phyloP scores from a whole-genome alignment of 2,797 vertebrate species.

The Natrix natrix region DNA sequence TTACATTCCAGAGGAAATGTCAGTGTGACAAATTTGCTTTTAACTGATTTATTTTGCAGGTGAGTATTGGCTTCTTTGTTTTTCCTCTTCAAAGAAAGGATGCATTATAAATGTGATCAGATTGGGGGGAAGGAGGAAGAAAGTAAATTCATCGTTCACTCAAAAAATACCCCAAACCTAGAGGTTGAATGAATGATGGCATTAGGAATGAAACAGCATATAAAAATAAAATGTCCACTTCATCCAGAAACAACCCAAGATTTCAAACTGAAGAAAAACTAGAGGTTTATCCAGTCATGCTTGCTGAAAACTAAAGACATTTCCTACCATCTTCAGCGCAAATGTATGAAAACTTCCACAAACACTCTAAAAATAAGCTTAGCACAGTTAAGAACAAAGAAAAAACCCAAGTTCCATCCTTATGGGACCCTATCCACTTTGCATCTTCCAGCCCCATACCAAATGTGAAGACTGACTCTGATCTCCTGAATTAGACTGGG shows the following conservation, averaged over 20 bases:
- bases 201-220: background rate
- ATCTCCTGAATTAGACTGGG: background rate
- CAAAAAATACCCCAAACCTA: background rate
- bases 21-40: background rate
- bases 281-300: background rate
- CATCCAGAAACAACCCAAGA: background rate
- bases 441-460: background rate
- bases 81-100: background rate
- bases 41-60: conserved; percentile 25
- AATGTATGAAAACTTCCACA: background rate
- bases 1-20: conserved; percentile 27
- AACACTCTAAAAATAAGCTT: background rate
- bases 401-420: background rate
- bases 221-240: background rate
- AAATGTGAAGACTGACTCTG: background rate
- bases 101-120: background rate
- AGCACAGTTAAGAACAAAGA: background rate
- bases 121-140: background rate
- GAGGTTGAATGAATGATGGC: background rate
- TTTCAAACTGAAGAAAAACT: background rate
- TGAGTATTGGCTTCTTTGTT: background rate
- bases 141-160: background rate
- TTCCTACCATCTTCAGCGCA: background rate
- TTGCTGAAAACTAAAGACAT: background rate
- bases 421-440: background rate